A percentile compares a stretch with the other conserved stretches of the same genome.
Evolutionary conservation across 2,888 invertebrate genomes (phyloP).

Genomic region (Oeneis ivallda): DNA sequence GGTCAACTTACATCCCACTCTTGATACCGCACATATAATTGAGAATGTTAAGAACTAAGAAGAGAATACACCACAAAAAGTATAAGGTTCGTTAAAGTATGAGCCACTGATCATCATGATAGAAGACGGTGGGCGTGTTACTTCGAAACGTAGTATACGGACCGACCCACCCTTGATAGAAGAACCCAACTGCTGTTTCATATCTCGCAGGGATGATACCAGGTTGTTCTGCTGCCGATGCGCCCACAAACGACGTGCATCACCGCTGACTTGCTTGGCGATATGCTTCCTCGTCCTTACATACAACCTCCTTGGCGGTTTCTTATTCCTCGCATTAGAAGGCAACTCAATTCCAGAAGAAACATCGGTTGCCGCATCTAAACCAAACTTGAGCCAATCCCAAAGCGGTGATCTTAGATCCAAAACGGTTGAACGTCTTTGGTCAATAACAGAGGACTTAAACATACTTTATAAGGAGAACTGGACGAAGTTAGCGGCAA

Average conservation of each 20-base stretch:
- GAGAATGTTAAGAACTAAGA: constrained; percentile 55
- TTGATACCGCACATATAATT: constrained; percentile 26
- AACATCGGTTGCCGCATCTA: constrained; percentile 84
- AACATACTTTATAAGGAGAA: constrained; percentile 95
- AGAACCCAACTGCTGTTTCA: constrained; percentile 51
- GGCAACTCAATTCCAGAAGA: constrained; percentile 81
- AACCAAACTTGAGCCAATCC: constrained; percentile 81
- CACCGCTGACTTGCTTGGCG: constrained; percentile 90
- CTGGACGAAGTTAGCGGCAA: constrained; percentile 94
- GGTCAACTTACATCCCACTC: constrained; percentile 7
- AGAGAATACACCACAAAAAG: constrained; percentile 58
- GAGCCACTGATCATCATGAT: constrained; percentile 48
- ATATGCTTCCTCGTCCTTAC: constrained; percentile 92
- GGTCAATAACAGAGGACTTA: constrained; percentile 92
- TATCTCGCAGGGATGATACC: constrained; percentile 45
- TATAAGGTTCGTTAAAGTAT: constrained; percentile 61
- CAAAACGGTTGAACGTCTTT: constrained; percentile 88
- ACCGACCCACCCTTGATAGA: constrained; percentile 38
- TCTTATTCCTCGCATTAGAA: constrained; percentile 93
- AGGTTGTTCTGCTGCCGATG: constrained; percentile 74
- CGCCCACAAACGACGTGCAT: constrained; percentile 61
- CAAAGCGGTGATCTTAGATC: constrained; percentile 83
- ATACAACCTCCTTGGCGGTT: constrained; percentile 95
- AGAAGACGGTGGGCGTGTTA: constrained; percentile 49
- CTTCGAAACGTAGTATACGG: constrained; percentile 44